These are phyloP conservation scores for Forbesichthys agassizii DNA, from an alignment of 2,113 vertebrate species.

Conservation along the genomic window DNA sequence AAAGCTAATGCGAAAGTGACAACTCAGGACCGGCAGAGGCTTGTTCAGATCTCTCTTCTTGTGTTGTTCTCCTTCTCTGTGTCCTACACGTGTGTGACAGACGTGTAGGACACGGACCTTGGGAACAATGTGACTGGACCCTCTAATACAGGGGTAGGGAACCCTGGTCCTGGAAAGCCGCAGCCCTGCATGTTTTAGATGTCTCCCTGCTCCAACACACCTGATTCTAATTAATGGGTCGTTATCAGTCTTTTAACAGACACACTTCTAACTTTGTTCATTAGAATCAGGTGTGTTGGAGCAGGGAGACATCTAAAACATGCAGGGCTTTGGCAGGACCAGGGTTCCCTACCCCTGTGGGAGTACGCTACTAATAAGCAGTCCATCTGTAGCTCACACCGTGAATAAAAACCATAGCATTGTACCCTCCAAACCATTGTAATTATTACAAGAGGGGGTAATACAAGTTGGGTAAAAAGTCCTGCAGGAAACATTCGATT, in stretches of 20 bases:
- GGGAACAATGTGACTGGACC: constrained; percentile 59
- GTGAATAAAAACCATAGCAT: constrained; percentile 81
- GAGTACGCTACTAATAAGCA: constrained; percentile 64
- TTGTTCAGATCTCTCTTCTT: constrained; percentile 43
- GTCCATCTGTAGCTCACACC: constrained; percentile 55
- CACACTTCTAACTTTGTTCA: too few relatives aligned
- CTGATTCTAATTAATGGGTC: too few relatives aligned
- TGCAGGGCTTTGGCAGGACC: too few relatives aligned
- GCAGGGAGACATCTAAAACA: constrained; percentile 18
- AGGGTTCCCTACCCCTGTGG: constrained; percentile 36
- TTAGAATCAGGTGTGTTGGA: constrained; percentile 21
- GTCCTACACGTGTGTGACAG: constrained; percentile 73
- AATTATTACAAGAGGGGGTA: too few relatives aligned
- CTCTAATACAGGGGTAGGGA: constrained; percentile 44
- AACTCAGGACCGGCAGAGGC: constrained; percentile 50
- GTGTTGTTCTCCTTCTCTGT: constrained; percentile 50
- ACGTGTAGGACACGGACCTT: constrained; percentile 67
- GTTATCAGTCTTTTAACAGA: too few relatives aligned
- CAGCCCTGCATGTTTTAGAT: too few relatives aligned
- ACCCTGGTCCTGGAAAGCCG: too few relatives aligned
- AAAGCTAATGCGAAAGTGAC: constrained; percentile 49
- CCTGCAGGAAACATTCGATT: constrained; percentile 81
- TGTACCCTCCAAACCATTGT: constrained; percentile 71
- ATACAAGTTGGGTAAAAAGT: constrained; percentile 35
- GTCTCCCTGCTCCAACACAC: too few relatives aligned